Evolutionary conservation across 2,888 invertebrate genomes (phyloP).

Genomic region (Asteroscopus sphinx): DNA sequence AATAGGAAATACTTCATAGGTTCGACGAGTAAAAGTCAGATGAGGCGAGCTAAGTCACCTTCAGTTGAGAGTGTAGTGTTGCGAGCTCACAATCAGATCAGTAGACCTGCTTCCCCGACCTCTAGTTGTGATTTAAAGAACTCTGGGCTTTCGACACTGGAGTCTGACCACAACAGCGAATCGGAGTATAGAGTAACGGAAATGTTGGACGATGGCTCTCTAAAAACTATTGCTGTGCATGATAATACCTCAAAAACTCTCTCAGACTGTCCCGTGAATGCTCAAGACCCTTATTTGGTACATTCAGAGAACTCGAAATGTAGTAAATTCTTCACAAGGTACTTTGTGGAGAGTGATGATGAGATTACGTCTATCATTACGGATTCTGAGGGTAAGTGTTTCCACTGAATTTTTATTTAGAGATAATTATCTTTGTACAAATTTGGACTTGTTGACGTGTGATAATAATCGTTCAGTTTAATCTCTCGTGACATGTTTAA

Average conservation of each 20-base stretch:
- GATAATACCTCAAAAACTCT: conserved; percentile 87
- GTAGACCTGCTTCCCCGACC: conserved; percentile 76
- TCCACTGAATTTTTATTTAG: conserved; percentile 18
- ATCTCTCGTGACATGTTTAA: conserved; percentile 24
- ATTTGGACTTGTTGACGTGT: conserved; percentile 26
- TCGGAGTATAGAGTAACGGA: conserved; percentile 86
- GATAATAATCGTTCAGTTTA: conserved; percentile 22
- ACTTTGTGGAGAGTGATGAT: conserved; percentile 92
- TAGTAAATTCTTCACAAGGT: conserved; percentile 91
- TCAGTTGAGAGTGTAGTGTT: conserved; percentile 82
- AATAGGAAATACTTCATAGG: conserved; percentile 88
- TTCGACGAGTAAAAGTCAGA: conserved; percentile 72
- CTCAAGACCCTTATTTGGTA: conserved; percentile 86
- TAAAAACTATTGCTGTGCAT: conserved; percentile 86
- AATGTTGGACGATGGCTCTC: conserved; percentile 87
- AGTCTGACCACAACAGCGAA: conserved; percentile 83
- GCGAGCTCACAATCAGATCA: conserved; percentile 85
- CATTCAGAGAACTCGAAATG: conserved; percentile 90
- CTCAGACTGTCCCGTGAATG: conserved; percentile 83
- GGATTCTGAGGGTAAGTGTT: conserved; percentile 91
- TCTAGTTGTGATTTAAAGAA: conserved; percentile 72
- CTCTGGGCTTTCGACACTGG: conserved; percentile 68
- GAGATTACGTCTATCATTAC: conserved; percentile 93
- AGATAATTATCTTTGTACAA: conserved; percentile 63
- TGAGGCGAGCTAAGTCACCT: conserved; percentile 81